These are phyloP conservation scores for Operophtera brumata DNA, from an alignment of 2,888 invertebrate species.

Conservation along the genomic window DNA sequence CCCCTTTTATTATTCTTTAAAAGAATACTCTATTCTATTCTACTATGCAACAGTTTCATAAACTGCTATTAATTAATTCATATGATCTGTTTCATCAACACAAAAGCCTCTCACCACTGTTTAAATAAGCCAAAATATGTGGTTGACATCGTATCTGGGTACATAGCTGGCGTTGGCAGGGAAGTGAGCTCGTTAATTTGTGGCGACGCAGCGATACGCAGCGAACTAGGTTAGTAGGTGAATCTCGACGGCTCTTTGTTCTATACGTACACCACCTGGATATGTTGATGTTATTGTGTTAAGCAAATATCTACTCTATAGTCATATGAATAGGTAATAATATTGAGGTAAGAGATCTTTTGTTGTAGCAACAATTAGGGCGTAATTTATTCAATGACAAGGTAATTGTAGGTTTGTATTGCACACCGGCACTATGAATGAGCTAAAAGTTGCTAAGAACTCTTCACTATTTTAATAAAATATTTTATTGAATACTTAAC, in stretches of 20 bases:
- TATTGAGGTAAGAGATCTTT: not conserved
- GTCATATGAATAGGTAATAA: not conserved
- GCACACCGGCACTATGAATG: slow-evolving; percentile 8
- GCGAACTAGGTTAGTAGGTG: slow-evolving; percentile 52
- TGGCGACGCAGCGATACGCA: slow-evolving; percentile 28
- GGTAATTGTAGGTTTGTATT: slow-evolving; percentile 8
- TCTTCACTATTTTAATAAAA: too few species aligned
- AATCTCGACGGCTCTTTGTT: slow-evolving; percentile 45
- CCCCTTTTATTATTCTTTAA: too few species aligned
- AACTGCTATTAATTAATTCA: not conserved
- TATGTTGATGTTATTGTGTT: slow-evolving; percentile 38
- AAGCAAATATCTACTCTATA: slow-evolving; percentile 30
- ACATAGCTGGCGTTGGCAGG: slow-evolving; percentile 4
- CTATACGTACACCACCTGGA: slow-evolving; percentile 40
- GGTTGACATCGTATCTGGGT: not conserved
- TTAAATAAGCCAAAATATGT: not conserved
- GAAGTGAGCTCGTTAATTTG: slow-evolving; percentile 42
- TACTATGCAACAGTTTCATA: too few species aligned
- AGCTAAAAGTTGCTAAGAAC: too few species aligned
- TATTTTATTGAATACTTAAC: too few species aligned
- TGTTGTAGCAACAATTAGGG: slow-evolving; percentile 9
- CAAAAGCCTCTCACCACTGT: too few species aligned
- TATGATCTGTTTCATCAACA: too few species aligned
- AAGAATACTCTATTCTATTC: too few species aligned
- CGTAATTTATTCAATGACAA: slow-evolving; percentile 12